Evolutionary conservation across 92 coral and sea anemone genomes (phyloP).

Genomic region (Anthopleura xanthogrammica): DNA sequence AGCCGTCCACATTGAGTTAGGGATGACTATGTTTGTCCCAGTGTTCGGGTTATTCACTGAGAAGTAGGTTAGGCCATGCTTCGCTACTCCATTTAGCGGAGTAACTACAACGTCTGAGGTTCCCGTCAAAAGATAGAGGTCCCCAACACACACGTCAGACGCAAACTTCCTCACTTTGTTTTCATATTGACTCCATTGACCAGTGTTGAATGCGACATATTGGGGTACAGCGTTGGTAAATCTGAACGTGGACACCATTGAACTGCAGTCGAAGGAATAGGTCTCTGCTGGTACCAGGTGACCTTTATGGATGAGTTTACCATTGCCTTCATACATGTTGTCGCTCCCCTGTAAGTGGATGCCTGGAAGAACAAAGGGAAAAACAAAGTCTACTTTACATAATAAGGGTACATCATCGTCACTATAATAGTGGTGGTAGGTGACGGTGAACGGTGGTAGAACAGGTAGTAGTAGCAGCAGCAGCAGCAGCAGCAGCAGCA

Average conservation of each 20-base stretch:
- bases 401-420: too few relatives aligned
- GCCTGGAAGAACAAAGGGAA: not conserved
- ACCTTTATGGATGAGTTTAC: not conserved
- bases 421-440: too few relatives aligned
- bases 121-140: constrained; percentile 34
- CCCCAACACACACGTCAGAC: not conserved
- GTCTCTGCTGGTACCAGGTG: constrained; percentile 11
- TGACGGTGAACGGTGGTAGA: too few relatives aligned
- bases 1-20: constrained; percentile 45
- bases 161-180: constrained; percentile 11
- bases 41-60: not conserved
- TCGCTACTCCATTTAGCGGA: not conserved
- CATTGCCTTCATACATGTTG: not conserved
- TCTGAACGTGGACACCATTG: constrained; percentile 32
- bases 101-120: not conserved
- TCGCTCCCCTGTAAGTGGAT: not conserved
- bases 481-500: too few relatives aligned
- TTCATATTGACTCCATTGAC: constrained; percentile 1
- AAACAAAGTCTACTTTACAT: not conserved
- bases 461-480: too few relatives aligned
- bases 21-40: not conserved
- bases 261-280: constrained; percentile 19
- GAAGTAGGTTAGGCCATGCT: not conserved
- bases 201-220: constrained; percentile 15
- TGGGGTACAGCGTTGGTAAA: constrained; percentile 43